A percentile compares a stretch with the other conserved stretches of the same genome.
phyloP scores from a whole-genome alignment of 2,113 vertebrate genomes.

The Proterorhinus semilunaris region DNA sequence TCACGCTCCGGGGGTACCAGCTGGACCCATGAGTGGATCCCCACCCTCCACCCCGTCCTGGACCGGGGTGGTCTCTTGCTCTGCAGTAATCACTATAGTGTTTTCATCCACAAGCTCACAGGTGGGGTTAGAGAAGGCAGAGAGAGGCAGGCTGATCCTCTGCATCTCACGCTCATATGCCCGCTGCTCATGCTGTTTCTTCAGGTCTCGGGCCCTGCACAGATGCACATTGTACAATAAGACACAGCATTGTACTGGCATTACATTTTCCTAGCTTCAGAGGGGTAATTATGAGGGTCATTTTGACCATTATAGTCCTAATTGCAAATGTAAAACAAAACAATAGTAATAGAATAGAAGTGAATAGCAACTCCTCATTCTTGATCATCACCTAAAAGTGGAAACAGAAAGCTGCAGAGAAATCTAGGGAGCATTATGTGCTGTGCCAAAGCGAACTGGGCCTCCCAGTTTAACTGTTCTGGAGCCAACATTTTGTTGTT shows the following conservation, averaged over 20 bases:
- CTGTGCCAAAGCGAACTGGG: slow-evolving; percentile 10
- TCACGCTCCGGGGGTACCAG: slow-evolving; percentile 94
- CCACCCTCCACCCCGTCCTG: slow-evolving; percentile 74
- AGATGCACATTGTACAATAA: slow-evolving; percentile 7
- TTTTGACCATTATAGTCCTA: background rate
- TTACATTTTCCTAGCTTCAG: background rate
- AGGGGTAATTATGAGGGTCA: background rate
- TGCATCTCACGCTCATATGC: slow-evolving; percentile 91
- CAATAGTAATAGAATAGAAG: background rate
- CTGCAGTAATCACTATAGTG: slow-evolving; percentile 79
- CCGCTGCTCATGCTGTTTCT: slow-evolving; percentile 85
- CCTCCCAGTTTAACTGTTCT: slow-evolving; percentile 3
- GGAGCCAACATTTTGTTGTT: slow-evolving; percentile 11
- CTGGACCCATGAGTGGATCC: slow-evolving; percentile 83
- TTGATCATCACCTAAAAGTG: slow-evolving; percentile 61
- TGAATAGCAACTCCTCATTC: slow-evolving; percentile 26
- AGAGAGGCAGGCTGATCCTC: slow-evolving; percentile 88
- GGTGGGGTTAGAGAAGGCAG: slow-evolving; percentile 88
- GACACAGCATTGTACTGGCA: background rate
- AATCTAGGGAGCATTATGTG: slow-evolving; percentile 24
- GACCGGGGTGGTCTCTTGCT: slow-evolving; percentile 72
- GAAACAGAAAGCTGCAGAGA: slow-evolving; percentile 20
- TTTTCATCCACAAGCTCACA: slow-evolving; percentile 93
- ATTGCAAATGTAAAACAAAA: background rate
- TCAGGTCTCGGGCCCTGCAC: slow-evolving; percentile 85